Conservation (phyloP, 2,113 vertebrate genomes). For the Crotalus viridis region DNA sequence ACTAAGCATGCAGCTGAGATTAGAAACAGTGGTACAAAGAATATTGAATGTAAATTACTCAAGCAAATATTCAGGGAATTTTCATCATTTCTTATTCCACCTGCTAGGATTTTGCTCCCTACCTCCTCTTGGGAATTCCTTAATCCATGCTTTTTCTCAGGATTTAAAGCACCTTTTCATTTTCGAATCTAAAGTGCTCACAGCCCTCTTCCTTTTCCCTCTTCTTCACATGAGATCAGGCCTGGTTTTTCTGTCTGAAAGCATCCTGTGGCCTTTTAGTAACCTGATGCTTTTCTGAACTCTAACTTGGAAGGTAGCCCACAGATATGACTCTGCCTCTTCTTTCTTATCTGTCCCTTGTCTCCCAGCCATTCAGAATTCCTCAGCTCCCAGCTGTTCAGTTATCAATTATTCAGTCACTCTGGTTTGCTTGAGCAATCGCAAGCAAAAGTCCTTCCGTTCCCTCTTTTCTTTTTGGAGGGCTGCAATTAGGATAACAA, state of each 20-base stretch:
- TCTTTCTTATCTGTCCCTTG: not conserved
- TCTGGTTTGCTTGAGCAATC: not conserved
- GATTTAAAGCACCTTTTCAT: not conserved
- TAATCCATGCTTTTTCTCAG: not conserved
- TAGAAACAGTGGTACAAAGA: not conserved
- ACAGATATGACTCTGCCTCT: not conserved
- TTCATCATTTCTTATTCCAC: not conserved
- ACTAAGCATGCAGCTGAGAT: not conserved
- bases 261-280: not conserved
- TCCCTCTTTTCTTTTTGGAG: not conserved
- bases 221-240: not conserved
- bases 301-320: not conserved
- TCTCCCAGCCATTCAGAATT: not conserved
- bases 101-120: not conserved
- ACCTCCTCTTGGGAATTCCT: not conserved
- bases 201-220: not conserved
- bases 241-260: not conserved
- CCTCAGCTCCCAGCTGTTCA: not conserved
- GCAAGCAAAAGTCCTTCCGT: slow-evolving; percentile 43
- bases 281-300: not conserved
- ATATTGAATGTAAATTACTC: not conserved
- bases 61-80: not conserved
- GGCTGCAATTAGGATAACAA: not conserved
- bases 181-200: not conserved
- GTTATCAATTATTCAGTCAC: slow-evolving; percentile 55